Evolutionary conservation across 2,888 invertebrate species (phyloP).

Genomic region (Drosophila testacea): DNA sequence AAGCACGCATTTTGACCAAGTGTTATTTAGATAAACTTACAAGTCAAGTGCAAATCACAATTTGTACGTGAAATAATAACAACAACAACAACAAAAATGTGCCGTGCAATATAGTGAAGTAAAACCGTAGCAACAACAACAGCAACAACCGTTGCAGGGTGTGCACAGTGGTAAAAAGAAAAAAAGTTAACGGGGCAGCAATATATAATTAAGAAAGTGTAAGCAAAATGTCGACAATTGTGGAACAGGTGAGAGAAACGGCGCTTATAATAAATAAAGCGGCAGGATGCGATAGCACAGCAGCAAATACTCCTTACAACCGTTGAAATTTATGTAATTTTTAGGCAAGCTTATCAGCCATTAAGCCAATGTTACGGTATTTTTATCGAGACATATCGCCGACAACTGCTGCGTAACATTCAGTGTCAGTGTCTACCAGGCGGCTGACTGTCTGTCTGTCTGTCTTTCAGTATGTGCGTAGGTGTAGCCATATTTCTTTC

Average conservation of each 20-base stretch:
- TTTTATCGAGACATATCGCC: conserved; percentile 53
- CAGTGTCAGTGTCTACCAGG: conserved; percentile 67
- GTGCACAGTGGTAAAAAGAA: conserved; percentile 39
- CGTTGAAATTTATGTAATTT: conserved; percentile 51
- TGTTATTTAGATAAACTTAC: conserved; percentile 41
- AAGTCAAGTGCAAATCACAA: conserved; percentile 40
- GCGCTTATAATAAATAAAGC: conserved; percentile 15
- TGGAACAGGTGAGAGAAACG: conserved; percentile 72
- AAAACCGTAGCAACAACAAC: conserved; percentile 31
- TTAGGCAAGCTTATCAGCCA: conserved; percentile 56
- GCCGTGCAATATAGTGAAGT: conserved; percentile 47
- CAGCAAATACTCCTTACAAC: not conserved
- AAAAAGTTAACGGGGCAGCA: conserved; percentile 16
- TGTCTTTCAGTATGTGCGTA: conserved; percentile 41
- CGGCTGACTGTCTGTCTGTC: conserved; percentile 43
- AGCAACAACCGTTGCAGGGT: conserved; percentile 38
- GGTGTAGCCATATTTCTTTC: conserved; percentile 39
- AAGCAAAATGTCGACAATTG: conserved; percentile 70
- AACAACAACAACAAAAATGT: conserved; percentile 47
- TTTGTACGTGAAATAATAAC: conserved; percentile 42
- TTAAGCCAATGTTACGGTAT: conserved; percentile 63
- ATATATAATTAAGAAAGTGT: conserved; percentile 42
- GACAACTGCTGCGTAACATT: conserved; percentile 75
- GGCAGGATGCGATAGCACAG: conserved; percentile 3
- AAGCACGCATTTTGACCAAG: conserved; percentile 49